Base-by-base conservation (phyloP, 2,797 vertebrate genomes). In the Anguilla anguilla region DNA sequence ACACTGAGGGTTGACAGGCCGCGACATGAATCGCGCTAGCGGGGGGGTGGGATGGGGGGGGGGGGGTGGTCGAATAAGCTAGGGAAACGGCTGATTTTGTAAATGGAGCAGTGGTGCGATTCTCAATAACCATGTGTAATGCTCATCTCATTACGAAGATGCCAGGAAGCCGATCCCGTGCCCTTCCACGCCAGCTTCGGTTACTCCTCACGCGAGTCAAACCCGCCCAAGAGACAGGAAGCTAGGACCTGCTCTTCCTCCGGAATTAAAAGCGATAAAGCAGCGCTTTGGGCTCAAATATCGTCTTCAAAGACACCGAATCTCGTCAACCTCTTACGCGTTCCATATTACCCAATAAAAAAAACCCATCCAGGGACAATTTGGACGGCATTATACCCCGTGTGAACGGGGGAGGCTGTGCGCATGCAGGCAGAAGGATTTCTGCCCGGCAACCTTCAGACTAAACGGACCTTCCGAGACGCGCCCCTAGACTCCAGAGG, bases 181-280 rank as follows among this genome's bases (percentile, higher is more conserved):
- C 46, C 39, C 46, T 51, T 49, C 25, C 17, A n/a, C 49, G 77
- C 3, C 6, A 9, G 43, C 77, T 49, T 51, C 25, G 77, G 46
- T 7, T 49, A 25, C 51, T 81, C 43, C 77, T 25, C 77, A n/a
- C 85, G 22, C 88, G 86, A 64, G 72, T 82, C 86, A 82, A 81
- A 81, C 82, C 31, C 2, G 79, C 81, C 86, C 79, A n/a, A 51
- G 81, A 2, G 13, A 89, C 25, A 87, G 35, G 67, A 59, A 87
- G 88, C 39, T 6, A 55, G 81, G 85, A 84, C 64, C 59, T 51
- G 49, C 25, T 1, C 43, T 67, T 84, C 87, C 49, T 57, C 85
- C 87, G 79, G 31, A 35, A 86, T 86, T 81, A 43, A 86, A 49
- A 49, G 22, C 2, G 77, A 49, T 81, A 49, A 81, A 49, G 43